Evolutionary conservation across 1,140 invertebrate genomes (phyloP).

Genomic region (Camponotus vicinus): DNA sequence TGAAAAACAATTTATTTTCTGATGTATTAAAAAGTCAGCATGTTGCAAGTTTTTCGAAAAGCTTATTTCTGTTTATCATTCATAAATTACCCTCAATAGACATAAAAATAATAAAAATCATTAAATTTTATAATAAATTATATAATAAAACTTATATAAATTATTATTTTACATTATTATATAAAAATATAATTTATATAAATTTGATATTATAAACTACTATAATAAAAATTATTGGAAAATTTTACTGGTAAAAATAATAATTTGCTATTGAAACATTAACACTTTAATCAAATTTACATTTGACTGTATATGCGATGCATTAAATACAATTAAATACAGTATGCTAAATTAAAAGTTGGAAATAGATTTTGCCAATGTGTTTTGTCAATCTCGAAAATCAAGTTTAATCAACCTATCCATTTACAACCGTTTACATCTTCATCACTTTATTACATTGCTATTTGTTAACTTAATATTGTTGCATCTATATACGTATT

Average conservation of each 20-base stretch:
- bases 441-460: constrained; percentile 38
- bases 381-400: background rate
- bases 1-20: constrained; percentile 24
- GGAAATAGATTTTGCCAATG: background rate
- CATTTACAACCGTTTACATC: constrained; percentile 4
- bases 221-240: too few relatives aligned
- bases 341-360: background rate
- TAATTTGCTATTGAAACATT: background rate
- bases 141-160: too few relatives aligned
- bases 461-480: constrained; percentile 25
- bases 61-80: background rate
- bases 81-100: constrained; percentile 2
- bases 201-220: too few relatives aligned
- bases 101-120: constrained; percentile 42
- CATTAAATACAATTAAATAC: background rate
- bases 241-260: background rate
- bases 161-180: too few relatives aligned
- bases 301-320: background rate
- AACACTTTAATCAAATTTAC: constrained; percentile 23
- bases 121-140: background rate
- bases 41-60: background rate
- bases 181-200: too few relatives aligned
- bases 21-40: background rate
- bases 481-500: constrained; percentile 21
- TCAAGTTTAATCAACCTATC: background rate